Evolutionary conservation across 30 jellyfish, hydroid and myxozoan genomes (phyloP), one percentile per base, ranked within the genome.

Genomic region (Sanderia malayensis): DNA sequence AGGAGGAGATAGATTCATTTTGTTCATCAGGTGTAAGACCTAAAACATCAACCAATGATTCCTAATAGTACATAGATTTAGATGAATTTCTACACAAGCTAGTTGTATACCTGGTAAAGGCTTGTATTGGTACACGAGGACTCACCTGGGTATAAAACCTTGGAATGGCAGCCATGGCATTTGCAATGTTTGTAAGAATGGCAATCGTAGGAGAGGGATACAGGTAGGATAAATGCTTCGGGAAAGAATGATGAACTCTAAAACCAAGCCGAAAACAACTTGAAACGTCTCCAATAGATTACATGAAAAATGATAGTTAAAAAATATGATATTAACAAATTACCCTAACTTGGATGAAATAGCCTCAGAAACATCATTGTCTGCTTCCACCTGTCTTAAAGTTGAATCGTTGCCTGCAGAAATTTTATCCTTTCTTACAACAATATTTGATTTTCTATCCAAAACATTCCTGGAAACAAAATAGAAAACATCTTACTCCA

Each of bases 1-100:
- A 0, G 98, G 98, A 0, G 98, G 98, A 6, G 98, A 96, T 23
- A 91, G 95, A 58, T 73, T 73, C 98, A 91, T 84, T 74, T 91
- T 91, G 82, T 91, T 91, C 98, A 91, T 91, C 33, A 91, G 76
- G 58, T 91, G 96, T 2, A 91, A 86, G 57, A 91, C 98, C 95
- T 84, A 63, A 2, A 41, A 70, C n/a, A n/a, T n/a, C n/a, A n/a
- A n/a, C n/a, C n/a, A n/a, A n/a, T n/a, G n/a, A n/a, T n/a, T n/a
- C n/a, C n/a, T n/a, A n/a, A n/a, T n/a, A n/a, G n/a, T n/a, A n/a
- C n/a, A n/a, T n/a, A n/a, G n/a, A n/a, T n/a, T n/a, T n/a, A n/a
- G n/a, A n/a, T n/a, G n/a, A n/a, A n/a, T n/a, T n/a, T n/a, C n/a
- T n/a, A n/a, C n/a, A n/a, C n/a, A n/a, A n/a, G n/a, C n/a, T n/a